Conservation (phyloP, 2,797 vertebrate species). For the Galago senegalensis region DNA sequence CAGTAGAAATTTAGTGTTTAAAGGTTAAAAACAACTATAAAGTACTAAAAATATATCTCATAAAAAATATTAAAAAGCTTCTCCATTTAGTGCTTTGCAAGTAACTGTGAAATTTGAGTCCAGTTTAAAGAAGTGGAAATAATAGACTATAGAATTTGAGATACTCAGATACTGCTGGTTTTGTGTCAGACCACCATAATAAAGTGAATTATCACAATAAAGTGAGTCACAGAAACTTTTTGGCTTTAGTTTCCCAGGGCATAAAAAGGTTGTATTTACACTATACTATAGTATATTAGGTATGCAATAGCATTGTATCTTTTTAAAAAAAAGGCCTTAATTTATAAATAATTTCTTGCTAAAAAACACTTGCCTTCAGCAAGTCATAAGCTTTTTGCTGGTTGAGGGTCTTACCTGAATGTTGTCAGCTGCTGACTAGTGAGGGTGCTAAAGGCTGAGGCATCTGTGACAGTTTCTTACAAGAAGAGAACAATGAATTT, state of each 20-base stretch:
- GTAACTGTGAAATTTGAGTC: slow-evolving; percentile 34
- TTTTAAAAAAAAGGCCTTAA: not conserved
- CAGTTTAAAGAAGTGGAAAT: slow-evolving; percentile 34
- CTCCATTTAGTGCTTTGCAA: slow-evolving; percentile 28
- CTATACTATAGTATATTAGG: not conserved
- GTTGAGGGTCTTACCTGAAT: not conserved
- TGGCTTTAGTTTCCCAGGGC: not conserved
- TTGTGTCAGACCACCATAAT: not conserved
- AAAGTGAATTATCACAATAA: not conserved
- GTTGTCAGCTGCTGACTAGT: not conserved
- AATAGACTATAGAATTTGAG: not conserved
- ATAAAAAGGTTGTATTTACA: not conserved
- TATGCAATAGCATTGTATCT: not conserved
- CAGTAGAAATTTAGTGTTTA: slow-evolving; percentile 2
- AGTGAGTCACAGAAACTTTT: not conserved
- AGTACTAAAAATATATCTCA: slow-evolving; percentile 17
- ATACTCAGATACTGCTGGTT: not conserved
- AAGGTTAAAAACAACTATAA: slow-evolving; percentile 31
- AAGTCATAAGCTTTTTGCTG: not conserved
- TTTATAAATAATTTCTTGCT: not conserved
- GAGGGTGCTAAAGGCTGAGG: not conserved
- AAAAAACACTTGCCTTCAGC: not conserved
- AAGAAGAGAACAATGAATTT: not conserved
- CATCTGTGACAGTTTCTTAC: not conserved
- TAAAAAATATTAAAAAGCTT: slow-evolving; percentile 21